These are phyloP conservation scores for Andrena trimmerana DNA, from an alignment of 2,888 invertebrate species.

Conservation along the genomic window DNA sequence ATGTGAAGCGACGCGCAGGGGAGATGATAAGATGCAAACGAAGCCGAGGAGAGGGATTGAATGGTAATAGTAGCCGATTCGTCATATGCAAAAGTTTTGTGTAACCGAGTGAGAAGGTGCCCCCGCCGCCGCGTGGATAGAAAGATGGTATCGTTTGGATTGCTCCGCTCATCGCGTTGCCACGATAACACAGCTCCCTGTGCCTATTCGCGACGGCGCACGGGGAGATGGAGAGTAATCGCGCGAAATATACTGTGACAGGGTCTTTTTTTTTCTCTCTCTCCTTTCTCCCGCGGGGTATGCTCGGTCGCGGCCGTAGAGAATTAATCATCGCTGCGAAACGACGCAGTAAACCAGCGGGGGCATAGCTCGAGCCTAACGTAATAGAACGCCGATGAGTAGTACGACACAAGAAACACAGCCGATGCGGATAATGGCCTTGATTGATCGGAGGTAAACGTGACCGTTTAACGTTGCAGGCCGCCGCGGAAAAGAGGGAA, in stretches of 20 bases:
- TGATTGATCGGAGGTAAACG: constrained; percentile 72
- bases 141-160: constrained; percentile 82
- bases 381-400: constrained; percentile 73
- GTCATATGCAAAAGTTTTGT: constrained; percentile 83
- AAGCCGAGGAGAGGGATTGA: constrained; percentile 81
- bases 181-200: constrained; percentile 49
- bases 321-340: constrained; percentile 73
- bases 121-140: constrained; percentile 68
- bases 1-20: constrained; percentile 77
- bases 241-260: constrained; percentile 75
- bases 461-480: constrained; percentile 62
- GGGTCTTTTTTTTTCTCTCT: constrained; percentile 45
- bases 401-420: constrained; percentile 64
- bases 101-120: constrained; percentile 61
- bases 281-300: constrained; percentile 51
- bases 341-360: constrained; percentile 70
- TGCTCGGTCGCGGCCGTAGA: constrained; percentile 52
- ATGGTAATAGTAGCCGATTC: constrained; percentile 84
- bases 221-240: constrained; percentile 79
- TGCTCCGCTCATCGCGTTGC: constrained; percentile 75
- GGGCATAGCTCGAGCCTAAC: constrained; percentile 67
- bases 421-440: constrained; percentile 66
- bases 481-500: constrained; percentile 44
- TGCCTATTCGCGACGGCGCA: constrained; percentile 70
- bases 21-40: constrained; percentile 80